Evolutionary conservation across 1,140 invertebrate genomes (phyloP).

Genomic region (Anthonomus grandis): DNA sequence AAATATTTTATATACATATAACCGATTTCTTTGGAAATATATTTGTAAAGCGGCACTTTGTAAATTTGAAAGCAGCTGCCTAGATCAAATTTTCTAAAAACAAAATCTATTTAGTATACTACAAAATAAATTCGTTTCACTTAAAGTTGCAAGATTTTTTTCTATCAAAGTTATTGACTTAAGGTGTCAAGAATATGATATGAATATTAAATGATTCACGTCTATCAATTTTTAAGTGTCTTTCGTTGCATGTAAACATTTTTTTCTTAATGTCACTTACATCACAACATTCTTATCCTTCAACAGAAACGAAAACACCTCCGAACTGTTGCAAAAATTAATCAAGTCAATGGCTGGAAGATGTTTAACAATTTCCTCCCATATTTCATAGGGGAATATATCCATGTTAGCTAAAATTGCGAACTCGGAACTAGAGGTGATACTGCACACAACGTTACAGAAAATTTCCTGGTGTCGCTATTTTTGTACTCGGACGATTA

Average conservation of each 20-base stretch:
- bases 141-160: too few species aligned
- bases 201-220: too few species aligned
- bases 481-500: conserved; percentile 20
- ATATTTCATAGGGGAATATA: conserved; percentile 15
- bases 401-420: conserved; percentile 18
- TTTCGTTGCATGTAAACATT: too few species aligned
- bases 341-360: conserved; percentile 19
- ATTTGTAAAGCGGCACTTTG: conserved; percentile 14
- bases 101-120: background rate
- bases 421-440: conserved; percentile 2
- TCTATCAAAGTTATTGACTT: too few species aligned
- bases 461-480: conserved; percentile 16
- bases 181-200: too few species aligned
- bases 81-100: conserved; percentile 22
- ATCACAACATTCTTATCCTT: conserved; percentile 23
- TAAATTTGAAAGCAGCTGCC: conserved; percentile 12
- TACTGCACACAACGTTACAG: conserved; percentile 4
- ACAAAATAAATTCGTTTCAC: background rate
- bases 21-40: conserved; percentile 3
- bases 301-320: conserved; percentile 8
- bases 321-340: conserved; percentile 17
- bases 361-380: conserved; percentile 18
- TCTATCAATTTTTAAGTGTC: too few species aligned
- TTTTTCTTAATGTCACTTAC: conserved; percentile 17
- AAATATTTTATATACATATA: conserved; percentile 17